Conservation (phyloP, 2,888 invertebrate species). For the Corythucha ciliata region DNA sequence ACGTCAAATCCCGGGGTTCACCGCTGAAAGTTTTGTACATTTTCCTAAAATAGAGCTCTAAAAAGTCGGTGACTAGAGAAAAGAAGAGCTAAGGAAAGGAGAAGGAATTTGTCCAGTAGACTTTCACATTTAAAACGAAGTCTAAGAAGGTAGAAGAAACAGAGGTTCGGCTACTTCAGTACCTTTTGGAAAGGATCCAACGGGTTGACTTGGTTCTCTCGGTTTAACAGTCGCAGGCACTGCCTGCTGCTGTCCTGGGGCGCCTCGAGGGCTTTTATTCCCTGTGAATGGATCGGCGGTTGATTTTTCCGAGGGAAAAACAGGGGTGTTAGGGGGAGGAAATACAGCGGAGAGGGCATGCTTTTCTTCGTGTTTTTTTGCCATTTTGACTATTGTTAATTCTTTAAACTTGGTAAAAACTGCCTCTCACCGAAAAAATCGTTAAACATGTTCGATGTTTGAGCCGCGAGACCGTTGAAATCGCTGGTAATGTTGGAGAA, state of each 20-base stretch:
- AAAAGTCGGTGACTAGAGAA: neutral
- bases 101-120: neutral
- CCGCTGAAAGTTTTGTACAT: neutral
- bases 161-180: neutral
- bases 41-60: no score
- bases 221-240: slow-evolving; percentile 37
- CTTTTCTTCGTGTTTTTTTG: no score
- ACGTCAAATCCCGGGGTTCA: neutral
- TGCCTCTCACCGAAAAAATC: slow-evolving; percentile 81
- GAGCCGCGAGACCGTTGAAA: slow-evolving; percentile 83
- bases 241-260: slow-evolving; percentile 36
- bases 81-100: neutral
- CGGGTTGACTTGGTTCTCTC: slow-evolving; percentile 2
- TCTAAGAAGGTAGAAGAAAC: no score
- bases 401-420: no score
- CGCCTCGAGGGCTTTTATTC: slow-evolving; percentile 33
- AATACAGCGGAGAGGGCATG: no score
- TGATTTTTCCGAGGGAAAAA: slow-evolving; percentile 11
- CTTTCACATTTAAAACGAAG: neutral
- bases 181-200: neutral
- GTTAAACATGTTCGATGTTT: slow-evolving; percentile 88
- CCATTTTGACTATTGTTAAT: no score
- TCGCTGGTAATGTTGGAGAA: slow-evolving; percentile 87
- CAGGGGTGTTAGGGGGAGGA: no score
- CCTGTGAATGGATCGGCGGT: slow-evolving; percentile 31